Base-by-base conservation (phyloP, 2,797 vertebrate species). In the Allobates femoralis region DNA sequence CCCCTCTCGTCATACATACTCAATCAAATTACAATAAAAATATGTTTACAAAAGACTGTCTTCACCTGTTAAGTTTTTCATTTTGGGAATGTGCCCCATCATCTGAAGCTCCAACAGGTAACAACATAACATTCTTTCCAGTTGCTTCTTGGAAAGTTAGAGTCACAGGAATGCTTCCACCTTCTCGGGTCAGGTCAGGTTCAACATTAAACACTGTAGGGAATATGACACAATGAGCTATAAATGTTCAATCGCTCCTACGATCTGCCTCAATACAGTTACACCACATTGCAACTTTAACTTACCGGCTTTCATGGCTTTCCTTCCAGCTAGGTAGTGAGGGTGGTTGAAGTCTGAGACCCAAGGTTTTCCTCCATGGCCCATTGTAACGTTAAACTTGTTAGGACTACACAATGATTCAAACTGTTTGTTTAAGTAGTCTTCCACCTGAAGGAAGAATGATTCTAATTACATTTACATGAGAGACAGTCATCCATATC, bases 31-130 rank as follows among this genome's bases (percentile, higher is more conserved):
- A n/a, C n/a, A n/a, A n/a, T n/a, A n/a, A n/a, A n/a, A n/a, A n/a
- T n/a, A n/a, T n/a, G n/a, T n/a, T n/a, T n/a, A n/a, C 19, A 34
- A 1, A 16, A 14, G 14, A 28, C 32, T 41, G 15, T 79, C 19
- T 15, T 76, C 60, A 99, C 98, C 97, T 96, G 93, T 99, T 99
- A 82, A 99, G 67, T 89, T 99, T 99, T 87, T 99, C 98, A 28
- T 99, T 99, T 93, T 99, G 98, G 8, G 98, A 99, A 91, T 99
- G 98, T 32, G 98, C 98, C 0, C 98, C 98, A 1, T 99, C 98
- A 26, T 99, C 98, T 0, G 96, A 96, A 6, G 98, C 96, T 19
- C 98, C 98, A 16, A 99, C 81, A 1, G 98, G 98, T 81, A 99
- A 95, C 80, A 99, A 93, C 98, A 99, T 98, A 78, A 99, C 97